A percentile compares a stretch with the other conserved stretches of the same genome.
phyloP scores from a whole-genome alignment of 2,888 invertebrate genomes.

The Nasonovia ribisnigri region DNA sequence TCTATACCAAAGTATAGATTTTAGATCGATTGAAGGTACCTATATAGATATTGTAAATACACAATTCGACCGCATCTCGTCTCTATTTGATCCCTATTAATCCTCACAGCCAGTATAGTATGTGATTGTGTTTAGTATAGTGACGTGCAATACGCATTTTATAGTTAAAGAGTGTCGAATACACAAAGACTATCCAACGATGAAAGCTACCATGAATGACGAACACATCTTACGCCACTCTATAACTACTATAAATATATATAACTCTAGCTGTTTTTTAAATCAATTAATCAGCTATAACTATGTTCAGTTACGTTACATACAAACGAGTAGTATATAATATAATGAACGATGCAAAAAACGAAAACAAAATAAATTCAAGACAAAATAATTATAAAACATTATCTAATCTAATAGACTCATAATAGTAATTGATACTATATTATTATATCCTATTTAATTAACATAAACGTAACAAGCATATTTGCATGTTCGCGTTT shows the following conservation, averaged over 20 bases:
- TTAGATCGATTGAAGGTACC: not conserved
- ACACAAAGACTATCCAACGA: not conserved
- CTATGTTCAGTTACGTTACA: not conserved
- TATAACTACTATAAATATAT: not conserved
- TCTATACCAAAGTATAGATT: no score
- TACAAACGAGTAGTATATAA: not conserved
- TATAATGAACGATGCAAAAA: not conserved
- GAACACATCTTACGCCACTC: not conserved
- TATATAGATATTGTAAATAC: not conserved
- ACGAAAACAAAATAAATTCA: not conserved
- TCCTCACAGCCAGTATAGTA: not conserved
- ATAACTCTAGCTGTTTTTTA: not conserved
- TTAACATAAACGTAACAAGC: not conserved
- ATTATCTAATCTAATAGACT: not conserved
- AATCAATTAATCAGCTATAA: not conserved
- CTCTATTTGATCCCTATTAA: not conserved
- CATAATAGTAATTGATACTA: not conserved
- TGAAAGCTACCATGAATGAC: not conserved
- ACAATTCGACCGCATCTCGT: not conserved
- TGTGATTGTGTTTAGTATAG: not conserved
- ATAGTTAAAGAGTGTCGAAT: not conserved
- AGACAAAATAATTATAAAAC: no score
- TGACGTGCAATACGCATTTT: not conserved
- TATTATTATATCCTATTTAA: no score
- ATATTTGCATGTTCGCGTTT: not conserved